Conservation (phyloP, 2,113 vertebrate species). For the Epinephelus fuscoguttatus region DNA sequence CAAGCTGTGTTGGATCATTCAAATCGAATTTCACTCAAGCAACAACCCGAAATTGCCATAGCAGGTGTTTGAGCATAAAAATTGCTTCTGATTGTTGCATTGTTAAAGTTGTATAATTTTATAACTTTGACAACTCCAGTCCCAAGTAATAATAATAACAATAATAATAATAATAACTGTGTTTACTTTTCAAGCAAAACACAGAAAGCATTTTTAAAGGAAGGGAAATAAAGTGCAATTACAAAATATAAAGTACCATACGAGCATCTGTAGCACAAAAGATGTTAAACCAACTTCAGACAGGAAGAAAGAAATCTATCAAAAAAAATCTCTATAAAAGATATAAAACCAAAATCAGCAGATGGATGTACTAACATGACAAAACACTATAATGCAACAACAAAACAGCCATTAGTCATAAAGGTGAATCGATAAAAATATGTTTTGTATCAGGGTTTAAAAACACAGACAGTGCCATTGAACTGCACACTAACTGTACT, state of each 20-base stretch:
- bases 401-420: slow-evolving; percentile 35
- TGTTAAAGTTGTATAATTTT: slow-evolving; percentile 30
- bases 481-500: slow-evolving; percentile 4
- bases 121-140: slow-evolving; percentile 14
- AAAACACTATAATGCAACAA: slow-evolving; percentile 24
- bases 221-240: slow-evolving; percentile 8
- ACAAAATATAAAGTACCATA: background rate
- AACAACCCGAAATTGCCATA: slow-evolving; percentile 5
- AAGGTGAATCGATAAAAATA: slow-evolving; percentile 14
- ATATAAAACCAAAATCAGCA: slow-evolving; percentile 29
- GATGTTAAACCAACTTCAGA: slow-evolving; percentile 5
- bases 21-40: slow-evolving; percentile 29
- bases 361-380: slow-evolving; percentile 26
- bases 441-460: slow-evolving; percentile 18
- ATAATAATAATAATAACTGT: background rate
- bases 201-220: background rate
- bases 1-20: slow-evolving; percentile 42
- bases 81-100: slow-evolving; percentile 22
- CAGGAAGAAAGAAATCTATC: slow-evolving; percentile 18
- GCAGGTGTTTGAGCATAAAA: slow-evolving; percentile 20
- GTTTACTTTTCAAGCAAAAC: slow-evolving; percentile 23
- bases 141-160: background rate
- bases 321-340: slow-evolving; percentile 5
- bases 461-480: background rate
- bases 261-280: slow-evolving; percentile 25